Percentiles rank a stretch among this genome's conserved stretches.
Evolutionary conservation across 2,797 vertebrate species (phyloP).

Genomic region (Hoplostethus mediterraneus): DNA sequence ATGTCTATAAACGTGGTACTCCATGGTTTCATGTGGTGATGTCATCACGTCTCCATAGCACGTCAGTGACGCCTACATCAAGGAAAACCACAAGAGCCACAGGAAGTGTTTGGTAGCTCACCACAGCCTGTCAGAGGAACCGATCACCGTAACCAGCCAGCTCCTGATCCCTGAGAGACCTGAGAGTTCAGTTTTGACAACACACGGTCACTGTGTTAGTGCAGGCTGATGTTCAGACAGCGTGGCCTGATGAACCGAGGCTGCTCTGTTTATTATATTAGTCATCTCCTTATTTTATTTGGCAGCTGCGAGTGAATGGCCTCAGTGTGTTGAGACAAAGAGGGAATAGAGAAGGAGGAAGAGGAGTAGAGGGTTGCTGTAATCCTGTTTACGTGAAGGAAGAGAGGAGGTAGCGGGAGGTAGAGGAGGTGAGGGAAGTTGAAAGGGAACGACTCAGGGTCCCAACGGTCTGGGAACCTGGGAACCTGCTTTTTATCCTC

Average conservation of each 20-base stretch:
- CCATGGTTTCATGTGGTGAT: no score
- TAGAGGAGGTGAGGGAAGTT: no score
- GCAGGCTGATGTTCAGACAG: not conserved
- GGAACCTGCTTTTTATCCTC: no score
- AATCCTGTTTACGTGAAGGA: not conserved
- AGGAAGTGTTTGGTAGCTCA: not conserved
- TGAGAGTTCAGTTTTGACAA: not conserved
- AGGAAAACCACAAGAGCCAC: not conserved
- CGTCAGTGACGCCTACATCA: no score
- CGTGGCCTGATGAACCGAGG: not conserved
- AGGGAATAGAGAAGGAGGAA: not conserved
- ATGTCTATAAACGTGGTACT: no score
- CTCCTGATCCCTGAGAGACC: no score
- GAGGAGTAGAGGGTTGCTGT: not conserved
- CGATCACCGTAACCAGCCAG: no score
- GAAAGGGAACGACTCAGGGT: no score
- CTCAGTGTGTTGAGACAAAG: not conserved
- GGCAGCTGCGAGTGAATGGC: not conserved
- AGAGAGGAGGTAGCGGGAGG: no score
- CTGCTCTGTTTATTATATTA: not conserved
- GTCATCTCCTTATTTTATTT: not conserved
- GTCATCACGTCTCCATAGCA: no score
- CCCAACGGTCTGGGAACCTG: no score
- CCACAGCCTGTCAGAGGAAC: not conserved
- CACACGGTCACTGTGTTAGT: not conserved